phyloP scores from a whole-genome alignment of 2,888 invertebrate genomes.

The Alviniconcha strummeri region DNA sequence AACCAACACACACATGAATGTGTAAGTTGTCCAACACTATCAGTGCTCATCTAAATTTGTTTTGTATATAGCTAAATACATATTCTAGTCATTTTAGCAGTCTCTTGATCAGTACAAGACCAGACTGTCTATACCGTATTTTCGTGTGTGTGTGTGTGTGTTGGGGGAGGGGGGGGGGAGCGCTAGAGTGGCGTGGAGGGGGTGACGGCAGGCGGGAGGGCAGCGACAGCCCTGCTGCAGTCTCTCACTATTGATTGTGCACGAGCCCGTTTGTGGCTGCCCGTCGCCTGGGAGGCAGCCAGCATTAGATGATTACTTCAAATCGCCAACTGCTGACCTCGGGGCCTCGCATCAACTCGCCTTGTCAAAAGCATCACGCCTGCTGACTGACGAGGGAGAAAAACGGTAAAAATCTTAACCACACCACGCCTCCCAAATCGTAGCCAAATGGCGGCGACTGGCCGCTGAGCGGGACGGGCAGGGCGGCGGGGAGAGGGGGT shows the following conservation, averaged over 20 bases:
- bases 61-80: no score
- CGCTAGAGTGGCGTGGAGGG: background rate
- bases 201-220: background rate
- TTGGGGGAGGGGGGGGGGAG: background rate
- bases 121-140: no score
- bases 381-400: conserved; percentile 32
- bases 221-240: background rate
- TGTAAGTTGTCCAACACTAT: no score
- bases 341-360: conserved; percentile 19
- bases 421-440: background rate
- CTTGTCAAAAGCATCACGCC: conserved; percentile 32
- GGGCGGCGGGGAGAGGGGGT: background rate
- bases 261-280: conserved; percentile 4
- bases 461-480: background rate
- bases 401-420: conserved; percentile 1
- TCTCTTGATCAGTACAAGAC: no score
- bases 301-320: conserved; percentile 36
- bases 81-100: no score
- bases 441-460: background rate
- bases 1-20: no score
- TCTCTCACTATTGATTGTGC: conserved; percentile 21
- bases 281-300: background rate
- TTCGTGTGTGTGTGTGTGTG: no score
- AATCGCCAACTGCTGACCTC: conserved; percentile 32
- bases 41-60: no score